A percentile compares a stretch with the other conserved stretches of the same genome.
These are phyloP conservation scores for Pyrgus malvae DNA, from an alignment of 2,888 invertebrate genomes.

Conservation along the genomic window DNA sequence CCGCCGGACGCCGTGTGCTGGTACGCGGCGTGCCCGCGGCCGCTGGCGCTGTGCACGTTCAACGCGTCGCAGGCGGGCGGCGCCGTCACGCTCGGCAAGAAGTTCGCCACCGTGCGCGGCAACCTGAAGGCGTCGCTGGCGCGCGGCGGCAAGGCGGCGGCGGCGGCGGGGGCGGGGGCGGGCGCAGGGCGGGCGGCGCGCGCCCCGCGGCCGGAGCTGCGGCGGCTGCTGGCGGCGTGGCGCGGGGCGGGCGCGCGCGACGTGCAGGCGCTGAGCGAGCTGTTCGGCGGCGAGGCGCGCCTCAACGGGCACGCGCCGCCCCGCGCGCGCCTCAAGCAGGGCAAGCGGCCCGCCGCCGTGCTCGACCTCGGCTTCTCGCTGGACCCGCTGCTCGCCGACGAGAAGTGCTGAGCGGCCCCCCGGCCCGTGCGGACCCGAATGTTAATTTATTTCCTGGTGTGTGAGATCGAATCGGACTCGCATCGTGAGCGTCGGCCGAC, in stretches of 20 bases:
- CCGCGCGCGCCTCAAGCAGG: conserved; percentile 48
- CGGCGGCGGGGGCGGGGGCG: conserved; percentile 38
- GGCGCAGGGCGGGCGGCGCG: conserved; percentile 26
- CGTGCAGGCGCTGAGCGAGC: conserved; percentile 59
- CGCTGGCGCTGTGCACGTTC: conserved; percentile 81
- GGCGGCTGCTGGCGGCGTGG: conserved; percentile 73
- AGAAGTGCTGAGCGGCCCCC: conserved; percentile 66
- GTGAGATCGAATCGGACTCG: conserved; percentile 65
- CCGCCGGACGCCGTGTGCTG: conserved; percentile 60
- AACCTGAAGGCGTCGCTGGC: conserved; percentile 73
- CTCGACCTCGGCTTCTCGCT: conserved; percentile 72
- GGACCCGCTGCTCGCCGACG: conserved; percentile 75
- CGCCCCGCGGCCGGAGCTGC: conserved; percentile 67
- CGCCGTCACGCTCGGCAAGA: conserved; percentile 77
- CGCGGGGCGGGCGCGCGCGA: conserved; percentile 39
- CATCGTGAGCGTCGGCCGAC: conserved; percentile 63
- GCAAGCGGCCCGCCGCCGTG: conserved; percentile 52
- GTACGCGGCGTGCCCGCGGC: conserved; percentile 82
- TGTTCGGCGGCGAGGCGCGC: conserved; percentile 55
- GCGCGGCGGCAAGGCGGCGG: conserved; percentile 60
- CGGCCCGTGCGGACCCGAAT: conserved; percentile 35
- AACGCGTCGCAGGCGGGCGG: conserved; percentile 81
- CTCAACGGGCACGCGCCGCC: conserved; percentile 58
- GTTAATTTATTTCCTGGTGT: conserved; percentile 79
- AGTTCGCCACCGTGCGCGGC: conserved; percentile 73